Base-by-base conservation (phyloP, 2,888 invertebrate genomes). In the Euzetes globulus region DNA sequence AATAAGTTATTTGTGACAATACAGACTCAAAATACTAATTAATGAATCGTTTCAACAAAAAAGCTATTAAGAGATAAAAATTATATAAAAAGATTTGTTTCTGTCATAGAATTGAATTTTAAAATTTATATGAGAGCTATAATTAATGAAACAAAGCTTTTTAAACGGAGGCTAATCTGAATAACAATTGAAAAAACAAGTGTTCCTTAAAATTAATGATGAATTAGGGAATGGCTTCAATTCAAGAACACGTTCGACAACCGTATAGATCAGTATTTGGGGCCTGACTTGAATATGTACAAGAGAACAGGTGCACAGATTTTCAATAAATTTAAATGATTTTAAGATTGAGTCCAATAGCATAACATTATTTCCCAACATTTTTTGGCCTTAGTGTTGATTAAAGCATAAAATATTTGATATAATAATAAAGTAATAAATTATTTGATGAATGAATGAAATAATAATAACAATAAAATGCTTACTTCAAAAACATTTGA, bases 401-500 rank as follows among this genome's bases (percentile, higher is more conserved):
- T 41, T 41, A 9, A 9, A 41, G 13, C 13, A 13, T 9, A 41
- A 41, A 41, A 6, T 41, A 41, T 41, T 41, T 41, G n/a, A n/a
- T n/a, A n/a, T n/a, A n/a, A n/a, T n/a, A n/a, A n/a, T n/a, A n/a
- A n/a, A n/a, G n/a, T n/a, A n/a, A n/a, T n/a, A n/a, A n/a, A n/a
- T n/a, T n/a, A n/a, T n/a, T n/a, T n/a, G n/a, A n/a, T n/a, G n/a
- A n/a, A n/a, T n/a, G n/a, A n/a, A n/a, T n/a, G n/a, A n/a, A n/a
- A n/a, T n/a, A n/a, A n/a, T n/a, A n/a, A n/a, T n/a, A n/a, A n/a
- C n/a, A n/a, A n/a, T n/a, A n/a, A n/a, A n/a, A n/a, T n/a, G n/a
- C n/a, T n/a, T 81, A 85, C 86, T 71, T 83, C 84, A 79, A 86
- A 85, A 5, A 85, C 85, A 81, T 84, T 82, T 0, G 82, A 81